Evolutionary conservation across 2,113 vertebrate species (phyloP).

Genomic region (Perognathus longimembris): DNA sequence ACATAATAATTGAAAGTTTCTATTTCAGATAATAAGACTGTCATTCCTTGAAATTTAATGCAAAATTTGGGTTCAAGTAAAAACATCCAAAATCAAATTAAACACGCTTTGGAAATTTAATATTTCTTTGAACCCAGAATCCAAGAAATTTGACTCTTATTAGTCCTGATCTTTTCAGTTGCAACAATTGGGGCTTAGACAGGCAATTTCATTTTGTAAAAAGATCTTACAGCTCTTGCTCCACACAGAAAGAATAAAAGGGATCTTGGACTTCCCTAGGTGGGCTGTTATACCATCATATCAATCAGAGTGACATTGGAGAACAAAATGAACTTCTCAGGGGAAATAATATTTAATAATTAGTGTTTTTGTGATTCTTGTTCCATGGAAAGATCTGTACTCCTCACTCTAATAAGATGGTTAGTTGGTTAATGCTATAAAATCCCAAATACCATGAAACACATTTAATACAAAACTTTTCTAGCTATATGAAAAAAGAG

Average conservation of each 20-base stretch:
- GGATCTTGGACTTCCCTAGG: background rate
- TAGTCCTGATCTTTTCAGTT: background rate
- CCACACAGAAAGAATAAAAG: background rate
- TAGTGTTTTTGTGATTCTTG: background rate
- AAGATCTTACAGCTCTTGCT: background rate
- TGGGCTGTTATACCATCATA: background rate
- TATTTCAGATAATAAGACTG: background rate
- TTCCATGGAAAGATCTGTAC: background rate
- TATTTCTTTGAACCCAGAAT: background rate
- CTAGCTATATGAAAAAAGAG: background rate
- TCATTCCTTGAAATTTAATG: background rate
- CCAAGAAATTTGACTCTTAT: background rate
- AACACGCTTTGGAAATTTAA: background rate
- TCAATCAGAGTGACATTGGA: background rate
- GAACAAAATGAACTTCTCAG: background rate
- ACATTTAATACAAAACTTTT: background rate
- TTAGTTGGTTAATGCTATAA: background rate
- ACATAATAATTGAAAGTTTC: background rate
- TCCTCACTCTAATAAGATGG: background rate
- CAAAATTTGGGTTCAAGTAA: conserved; percentile 14
- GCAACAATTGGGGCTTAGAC: background rate
- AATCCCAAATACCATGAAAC: background rate
- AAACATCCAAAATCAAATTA: conserved; percentile 19
- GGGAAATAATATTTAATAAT: background rate
- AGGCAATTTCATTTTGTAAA: background rate